Evolutionary conservation across 2,888 invertebrate genomes (phyloP).

Genomic region (Drosophila sordidula): DNA sequence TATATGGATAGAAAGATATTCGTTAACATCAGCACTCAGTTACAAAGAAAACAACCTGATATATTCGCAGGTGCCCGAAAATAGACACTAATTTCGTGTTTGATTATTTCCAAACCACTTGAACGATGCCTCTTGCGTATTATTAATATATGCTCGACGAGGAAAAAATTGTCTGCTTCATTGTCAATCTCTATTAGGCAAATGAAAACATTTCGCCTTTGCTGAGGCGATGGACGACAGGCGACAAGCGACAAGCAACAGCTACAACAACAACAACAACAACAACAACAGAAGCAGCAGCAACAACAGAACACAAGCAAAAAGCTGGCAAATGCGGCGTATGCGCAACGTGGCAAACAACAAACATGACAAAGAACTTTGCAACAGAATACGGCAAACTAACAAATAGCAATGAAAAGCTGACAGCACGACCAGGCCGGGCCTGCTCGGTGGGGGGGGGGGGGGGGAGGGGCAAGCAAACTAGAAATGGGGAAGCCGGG

Average conservation of each 20-base stretch:
- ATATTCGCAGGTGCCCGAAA: background rate
- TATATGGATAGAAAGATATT: no score
- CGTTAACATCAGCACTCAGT: no score
- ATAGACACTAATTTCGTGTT: background rate
- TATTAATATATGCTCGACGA: background rate
- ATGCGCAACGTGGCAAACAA: slow-evolving; percentile 55
- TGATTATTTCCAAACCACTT: background rate
- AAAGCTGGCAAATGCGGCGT: slow-evolving; percentile 44
- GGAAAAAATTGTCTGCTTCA: slow-evolving; percentile 5
- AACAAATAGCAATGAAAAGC: slow-evolving; percentile 60
- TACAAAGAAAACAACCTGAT: no score
- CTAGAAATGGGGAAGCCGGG: background rate
- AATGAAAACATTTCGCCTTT: slow-evolving; percentile 64
- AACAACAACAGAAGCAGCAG: background rate
- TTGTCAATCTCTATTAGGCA: slow-evolving; percentile 62
- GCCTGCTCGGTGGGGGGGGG: background rate
- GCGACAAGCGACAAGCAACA: slow-evolving; percentile 34
- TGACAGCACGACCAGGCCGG: slow-evolving; percentile 38
- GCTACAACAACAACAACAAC: slow-evolving; percentile 2
- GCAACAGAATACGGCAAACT: slow-evolving; percentile 36
- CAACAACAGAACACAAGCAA: background rate
- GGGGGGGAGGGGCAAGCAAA: background rate
- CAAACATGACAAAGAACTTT: slow-evolving; percentile 66
- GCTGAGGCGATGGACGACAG: slow-evolving; percentile 29
- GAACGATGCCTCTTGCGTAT: background rate